Evolutionary conservation across 1,140 invertebrate species (phyloP), one percentile per base, ranked within the genome.

Genomic region (Limonius californicus): DNA sequence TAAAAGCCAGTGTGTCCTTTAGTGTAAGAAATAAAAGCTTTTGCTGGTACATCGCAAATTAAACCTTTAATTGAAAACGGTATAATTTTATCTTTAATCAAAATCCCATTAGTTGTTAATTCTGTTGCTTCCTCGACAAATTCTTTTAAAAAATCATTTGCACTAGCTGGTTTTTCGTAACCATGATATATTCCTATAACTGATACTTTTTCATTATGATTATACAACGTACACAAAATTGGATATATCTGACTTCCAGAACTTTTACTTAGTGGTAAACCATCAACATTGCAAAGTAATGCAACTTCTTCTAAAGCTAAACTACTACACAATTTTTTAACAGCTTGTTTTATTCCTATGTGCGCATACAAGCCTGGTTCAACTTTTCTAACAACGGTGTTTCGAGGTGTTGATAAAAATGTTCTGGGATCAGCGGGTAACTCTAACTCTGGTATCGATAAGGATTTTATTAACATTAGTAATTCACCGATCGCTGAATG

Each of bases 231-330:
- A 54, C 47, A 61, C 43, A 61, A 61, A 19, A 61, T 55, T 19
- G 59, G 59, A 19, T 61, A 61, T 35, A 61, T n/a, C 19, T 61
- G 59, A 54, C 59, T 61, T n/a, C 59, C 43, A 8, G 59, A 61
- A n/a, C 50, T 42, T 21, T 50, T 50, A 21, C 16, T 19, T 8
- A 50, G 11, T 18, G 45, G 45, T 50, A 50, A 21, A 18, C 59
- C 50, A 23, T 54, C 59, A 61, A 61, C 54, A 42, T 61, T 55
- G 6, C 54, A 8, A 61, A 19, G 11, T 18, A 50, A 19, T 50
- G 18, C 20, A 19, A 50, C 8, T 50, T 11, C 19, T 7, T 50
- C 45, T 4, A 50, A 50, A 18, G 12, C 18, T 2, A 39, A 12
- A 39, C 7, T n/a, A 39, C 7, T 39, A 39, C 11, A 39, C 45